Evolutionary conservation across 2,888 invertebrate genomes (phyloP).

Genomic region (Melolontha melolontha): DNA sequence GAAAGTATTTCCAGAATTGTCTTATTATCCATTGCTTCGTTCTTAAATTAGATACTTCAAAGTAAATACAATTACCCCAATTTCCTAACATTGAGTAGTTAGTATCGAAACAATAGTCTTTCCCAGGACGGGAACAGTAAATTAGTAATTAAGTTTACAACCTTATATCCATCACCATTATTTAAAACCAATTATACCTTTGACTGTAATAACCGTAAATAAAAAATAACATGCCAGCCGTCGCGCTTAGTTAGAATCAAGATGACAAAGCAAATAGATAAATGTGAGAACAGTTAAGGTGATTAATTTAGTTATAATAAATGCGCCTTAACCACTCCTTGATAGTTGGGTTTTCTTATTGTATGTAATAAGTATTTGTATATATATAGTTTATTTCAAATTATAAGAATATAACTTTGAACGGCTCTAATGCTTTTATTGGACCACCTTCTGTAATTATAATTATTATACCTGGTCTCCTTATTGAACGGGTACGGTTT

Average conservation of each 20-base stretch:
- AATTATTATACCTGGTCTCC: too few relatives aligned
- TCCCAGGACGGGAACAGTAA: neutral
- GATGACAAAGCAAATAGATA: conserved; percentile 11
- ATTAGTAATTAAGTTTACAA: neutral
- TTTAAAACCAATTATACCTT: conserved; percentile 11
- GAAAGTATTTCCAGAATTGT: too few relatives aligned
- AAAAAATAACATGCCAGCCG: neutral
- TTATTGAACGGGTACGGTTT: too few relatives aligned
- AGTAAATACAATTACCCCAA: too few relatives aligned
- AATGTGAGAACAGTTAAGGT: conserved; percentile 3
- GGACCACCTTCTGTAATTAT: too few relatives aligned
- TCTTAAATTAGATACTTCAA: too few relatives aligned
- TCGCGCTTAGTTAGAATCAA: neutral
- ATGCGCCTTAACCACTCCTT: neutral
- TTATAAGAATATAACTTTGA: too few relatives aligned
- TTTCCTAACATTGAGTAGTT: too few relatives aligned
- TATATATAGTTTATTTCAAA: too few relatives aligned
- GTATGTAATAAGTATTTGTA: neutral
- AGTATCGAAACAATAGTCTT: neutral
- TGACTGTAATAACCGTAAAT: neutral
- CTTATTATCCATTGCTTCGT: too few relatives aligned
- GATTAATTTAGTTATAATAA: neutral
- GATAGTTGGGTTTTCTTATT: neutral
- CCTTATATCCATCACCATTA: conserved; percentile 3
- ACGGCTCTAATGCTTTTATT: too few relatives aligned